phyloP scores from a whole-genome alignment of 2,888 invertebrate genomes.

The Drosophila incognita region DNA sequence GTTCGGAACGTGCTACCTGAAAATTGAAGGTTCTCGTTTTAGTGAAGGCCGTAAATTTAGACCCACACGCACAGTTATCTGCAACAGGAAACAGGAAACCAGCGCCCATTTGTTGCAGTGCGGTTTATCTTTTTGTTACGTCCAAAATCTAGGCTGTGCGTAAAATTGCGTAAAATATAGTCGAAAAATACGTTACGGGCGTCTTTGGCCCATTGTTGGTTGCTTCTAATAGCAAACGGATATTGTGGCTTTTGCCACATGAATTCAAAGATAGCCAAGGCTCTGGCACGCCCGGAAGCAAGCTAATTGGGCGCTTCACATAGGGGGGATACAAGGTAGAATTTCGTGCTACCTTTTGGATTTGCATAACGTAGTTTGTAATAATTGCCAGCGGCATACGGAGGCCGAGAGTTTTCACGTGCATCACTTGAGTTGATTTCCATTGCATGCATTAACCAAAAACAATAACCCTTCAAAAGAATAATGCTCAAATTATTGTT shows the following conservation, averaged over 20 bases:
- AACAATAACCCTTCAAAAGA: slow-evolving; percentile 73
- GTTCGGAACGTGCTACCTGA: slow-evolving; percentile 19
- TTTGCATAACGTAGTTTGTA: slow-evolving; percentile 61
- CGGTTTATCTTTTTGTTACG: slow-evolving; percentile 58
- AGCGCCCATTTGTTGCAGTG: slow-evolving; percentile 74
- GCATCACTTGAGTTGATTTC: slow-evolving; percentile 49
- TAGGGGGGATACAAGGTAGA: not conserved
- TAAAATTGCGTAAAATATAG: slow-evolving; percentile 59
- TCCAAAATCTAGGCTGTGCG: slow-evolving; percentile 53
- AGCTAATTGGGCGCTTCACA: slow-evolving; percentile 66
- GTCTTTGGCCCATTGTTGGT: slow-evolving; percentile 29
- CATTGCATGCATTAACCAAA: slow-evolving; percentile 74
- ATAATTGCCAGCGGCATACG: slow-evolving; percentile 55
- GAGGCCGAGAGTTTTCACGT: slow-evolving; percentile 17
- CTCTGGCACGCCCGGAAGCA: slow-evolving; percentile 48
- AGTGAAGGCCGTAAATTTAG: slow-evolving; percentile 68
- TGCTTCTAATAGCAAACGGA: slow-evolving; percentile 75
- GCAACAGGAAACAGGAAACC: slow-evolving; percentile 76
- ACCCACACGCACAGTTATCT: slow-evolving; percentile 46
- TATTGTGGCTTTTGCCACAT: slow-evolving; percentile 74
- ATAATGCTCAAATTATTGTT: slow-evolving; percentile 80
- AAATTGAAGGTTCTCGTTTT: slow-evolving; percentile 62
- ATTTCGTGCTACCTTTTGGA: slow-evolving; percentile 47
- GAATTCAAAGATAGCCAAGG: slow-evolving; percentile 48
- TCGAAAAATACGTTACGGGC: slow-evolving; percentile 48